Conservation (phyloP, 2,888 invertebrate genomes). For the Yponomeuta sedellus region DNA sequence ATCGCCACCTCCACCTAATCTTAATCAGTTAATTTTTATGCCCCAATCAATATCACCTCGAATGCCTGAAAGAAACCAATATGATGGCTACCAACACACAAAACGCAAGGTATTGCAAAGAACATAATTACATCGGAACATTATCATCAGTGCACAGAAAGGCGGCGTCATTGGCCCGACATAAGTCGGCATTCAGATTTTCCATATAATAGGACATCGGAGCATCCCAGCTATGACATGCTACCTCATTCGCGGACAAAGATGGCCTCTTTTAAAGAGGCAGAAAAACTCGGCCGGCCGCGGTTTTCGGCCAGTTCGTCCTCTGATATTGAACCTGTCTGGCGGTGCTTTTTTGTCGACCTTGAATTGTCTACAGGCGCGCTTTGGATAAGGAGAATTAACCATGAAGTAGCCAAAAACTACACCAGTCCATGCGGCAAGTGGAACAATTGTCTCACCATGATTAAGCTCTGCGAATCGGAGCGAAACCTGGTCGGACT, state of each 20-base stretch:
- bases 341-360: background rate
- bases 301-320: slow-evolving; percentile 21
- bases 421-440: too few relatives aligned
- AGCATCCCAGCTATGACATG: slow-evolving; percentile 72
- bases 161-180: slow-evolving; percentile 43
- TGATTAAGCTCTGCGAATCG: too few relatives aligned
- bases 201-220: slow-evolving; percentile 65
- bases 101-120: background rate
- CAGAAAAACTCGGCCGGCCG: slow-evolving; percentile 41
- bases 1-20: background rate
- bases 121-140: slow-evolving; percentile 13
- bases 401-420: too few relatives aligned
- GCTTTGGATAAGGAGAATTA: too few relatives aligned
- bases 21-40: slow-evolving; percentile 2
- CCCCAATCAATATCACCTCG: background rate
- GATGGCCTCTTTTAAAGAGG: slow-evolving; percentile 64
- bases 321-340: background rate
- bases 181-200: slow-evolving; percentile 40
- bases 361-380: too few relatives aligned
- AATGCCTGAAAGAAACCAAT: background rate
- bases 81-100: background rate
- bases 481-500: too few relatives aligned
- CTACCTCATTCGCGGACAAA: slow-evolving; percentile 68
- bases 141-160: slow-evolving; percentile 20
- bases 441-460: too few relatives aligned